phyloP scores from a whole-genome alignment of 2,113 vertebrate genomes.

The Pelmatolapia mariae region DNA sequence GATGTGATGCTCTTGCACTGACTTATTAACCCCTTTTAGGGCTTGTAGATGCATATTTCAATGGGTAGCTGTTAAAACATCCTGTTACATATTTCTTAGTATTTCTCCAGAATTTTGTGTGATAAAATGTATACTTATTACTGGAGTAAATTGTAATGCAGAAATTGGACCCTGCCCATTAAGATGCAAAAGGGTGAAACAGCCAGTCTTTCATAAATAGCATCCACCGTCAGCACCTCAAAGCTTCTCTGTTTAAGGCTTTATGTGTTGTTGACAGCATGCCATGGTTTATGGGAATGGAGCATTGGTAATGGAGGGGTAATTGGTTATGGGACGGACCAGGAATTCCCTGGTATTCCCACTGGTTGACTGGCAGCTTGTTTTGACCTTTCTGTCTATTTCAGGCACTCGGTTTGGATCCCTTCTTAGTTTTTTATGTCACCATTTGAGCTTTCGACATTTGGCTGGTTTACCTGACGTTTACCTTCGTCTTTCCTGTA shows the following conservation, averaged over 20 bases:
- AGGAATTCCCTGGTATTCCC: neutral
- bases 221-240: neutral
- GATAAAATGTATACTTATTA: neutral
- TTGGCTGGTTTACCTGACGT: neutral
- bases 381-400: neutral
- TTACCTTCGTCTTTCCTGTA: neutral
- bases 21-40: neutral
- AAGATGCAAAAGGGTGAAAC: neutral
- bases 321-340: neutral
- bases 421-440: neutral
- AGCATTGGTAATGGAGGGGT: neutral
- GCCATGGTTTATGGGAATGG: neutral
- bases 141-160: neutral
- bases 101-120: neutral
- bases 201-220: neutral
- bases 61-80: neutral
- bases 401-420: neutral
- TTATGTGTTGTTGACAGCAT: neutral
- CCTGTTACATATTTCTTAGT: neutral
- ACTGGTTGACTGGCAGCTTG: neutral
- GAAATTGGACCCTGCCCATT: neutral
- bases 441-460: neutral
- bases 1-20: neutral
- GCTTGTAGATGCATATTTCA: neutral
- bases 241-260: neutral